phyloP scores from a whole-genome alignment of 1,140 invertebrate genomes.

The Cyclina sinensis region DNA sequence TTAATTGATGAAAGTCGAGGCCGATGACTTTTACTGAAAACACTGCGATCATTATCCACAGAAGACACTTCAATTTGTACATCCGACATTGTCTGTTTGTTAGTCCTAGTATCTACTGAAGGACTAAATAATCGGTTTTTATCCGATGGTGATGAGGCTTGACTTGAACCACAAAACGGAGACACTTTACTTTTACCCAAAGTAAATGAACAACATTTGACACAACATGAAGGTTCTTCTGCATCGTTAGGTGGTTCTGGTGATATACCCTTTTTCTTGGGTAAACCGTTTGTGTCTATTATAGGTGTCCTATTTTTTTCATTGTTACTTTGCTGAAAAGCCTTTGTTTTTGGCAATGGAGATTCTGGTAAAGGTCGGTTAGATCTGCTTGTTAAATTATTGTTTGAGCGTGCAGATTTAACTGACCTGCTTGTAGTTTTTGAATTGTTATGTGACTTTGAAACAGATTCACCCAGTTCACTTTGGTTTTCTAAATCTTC shows the following conservation, averaged over 20 bases:
- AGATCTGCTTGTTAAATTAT: neutral
- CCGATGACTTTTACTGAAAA: neutral
- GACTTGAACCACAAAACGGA: conserved; percentile 61
- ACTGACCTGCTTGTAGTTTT: neutral
- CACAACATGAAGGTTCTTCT: conserved; percentile 31
- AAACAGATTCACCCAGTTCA: conserved; percentile 48
- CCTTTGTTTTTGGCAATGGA: conserved; percentile 60
- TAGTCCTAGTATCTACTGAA: conserved; percentile 8
- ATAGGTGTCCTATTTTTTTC: neutral
- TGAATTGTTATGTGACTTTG: conserved; percentile 31
- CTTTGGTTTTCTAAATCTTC: conserved; percentile 78
- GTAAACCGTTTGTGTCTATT: conserved; percentile 33
- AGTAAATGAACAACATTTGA: conserved; percentile 63
- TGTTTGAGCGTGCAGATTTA: conserved; percentile 37
- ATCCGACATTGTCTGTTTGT: conserved; percentile 44
- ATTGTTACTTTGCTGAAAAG: conserved; percentile 23
- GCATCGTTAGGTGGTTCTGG: neutral
- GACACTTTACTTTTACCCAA: conserved; percentile 63
- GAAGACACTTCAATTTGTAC: conserved; percentile 50
- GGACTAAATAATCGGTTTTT: conserved; percentile 53
- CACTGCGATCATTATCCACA: neutral
- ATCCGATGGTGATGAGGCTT: conserved; percentile 8
- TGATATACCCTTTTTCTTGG: conserved; percentile 47
- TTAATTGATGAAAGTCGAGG: conserved; percentile 45
- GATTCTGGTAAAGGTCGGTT: conserved; percentile 59